Evolutionary conservation across 2,797 vertebrate species (phyloP).

Genomic region (Lepilemur ruficaudatus): DNA sequence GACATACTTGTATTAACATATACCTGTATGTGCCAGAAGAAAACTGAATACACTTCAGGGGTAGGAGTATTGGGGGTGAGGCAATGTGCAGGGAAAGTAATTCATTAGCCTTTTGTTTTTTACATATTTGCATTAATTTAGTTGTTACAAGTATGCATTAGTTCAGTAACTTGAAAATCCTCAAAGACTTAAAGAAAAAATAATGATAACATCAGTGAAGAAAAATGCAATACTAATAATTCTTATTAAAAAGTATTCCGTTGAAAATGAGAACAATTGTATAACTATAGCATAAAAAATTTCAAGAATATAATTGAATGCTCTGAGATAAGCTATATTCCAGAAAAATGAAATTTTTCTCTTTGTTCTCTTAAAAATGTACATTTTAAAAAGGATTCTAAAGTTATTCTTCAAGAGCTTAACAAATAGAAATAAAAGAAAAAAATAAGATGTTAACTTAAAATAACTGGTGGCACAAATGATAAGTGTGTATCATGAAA

Average conservation of each 20-base stretch:
- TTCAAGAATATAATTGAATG: constrained; percentile 13
- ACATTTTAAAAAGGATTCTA: background rate
- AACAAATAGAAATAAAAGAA: constrained; percentile 27
- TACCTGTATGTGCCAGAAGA: background rate
- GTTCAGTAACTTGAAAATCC: background rate
- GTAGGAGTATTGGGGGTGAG: background rate
- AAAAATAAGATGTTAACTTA: background rate
- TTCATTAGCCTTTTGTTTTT: background rate
- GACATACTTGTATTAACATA: background rate
- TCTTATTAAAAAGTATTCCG: background rate
- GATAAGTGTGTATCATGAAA: background rate
- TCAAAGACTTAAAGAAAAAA: background rate
- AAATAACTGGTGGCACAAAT: constrained; percentile 35
- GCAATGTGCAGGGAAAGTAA: background rate
- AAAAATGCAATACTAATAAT: background rate
- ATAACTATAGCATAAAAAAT: background rate
- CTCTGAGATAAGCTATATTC: background rate
- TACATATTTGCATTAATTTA: background rate
- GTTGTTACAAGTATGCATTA: background rate
- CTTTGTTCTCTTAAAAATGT: background rate
- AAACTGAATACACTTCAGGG: background rate
- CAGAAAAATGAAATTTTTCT: constrained; percentile 8
- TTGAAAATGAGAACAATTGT: background rate
- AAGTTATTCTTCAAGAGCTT: background rate
- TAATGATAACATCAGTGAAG: background rate